Conservation (phyloP, 2,888 invertebrate genomes). For the Dolichopus griseipennis region DNA sequence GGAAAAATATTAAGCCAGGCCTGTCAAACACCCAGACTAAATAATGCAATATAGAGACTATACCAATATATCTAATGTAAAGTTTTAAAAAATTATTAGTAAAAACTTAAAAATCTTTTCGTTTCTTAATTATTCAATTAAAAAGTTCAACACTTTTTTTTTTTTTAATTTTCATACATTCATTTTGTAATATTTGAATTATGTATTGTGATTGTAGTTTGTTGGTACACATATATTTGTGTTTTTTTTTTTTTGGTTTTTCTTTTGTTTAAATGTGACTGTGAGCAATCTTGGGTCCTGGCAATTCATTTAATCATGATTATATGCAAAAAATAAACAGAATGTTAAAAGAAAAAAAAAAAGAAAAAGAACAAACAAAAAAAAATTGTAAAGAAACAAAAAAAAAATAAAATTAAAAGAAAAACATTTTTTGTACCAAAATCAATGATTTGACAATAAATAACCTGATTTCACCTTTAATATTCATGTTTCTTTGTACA, state of each 20-base stretch:
- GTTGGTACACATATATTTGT: neutral
- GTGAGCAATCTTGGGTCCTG: neutral
- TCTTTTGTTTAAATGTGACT: neutral
- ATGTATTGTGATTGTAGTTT: neutral
- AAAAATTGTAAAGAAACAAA: neutral
- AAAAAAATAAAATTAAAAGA: neutral
- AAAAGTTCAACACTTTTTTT: neutral
- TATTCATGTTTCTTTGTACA: neutral
- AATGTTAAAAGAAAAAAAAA: too few species aligned
- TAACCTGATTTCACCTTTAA: slow-evolving; percentile 6
- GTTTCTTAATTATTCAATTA: too few species aligned
- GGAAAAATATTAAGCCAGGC: too few species aligned
- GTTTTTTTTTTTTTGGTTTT: too few species aligned
- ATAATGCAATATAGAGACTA: too few species aligned
- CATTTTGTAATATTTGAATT: neutral
- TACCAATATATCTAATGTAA: too few species aligned
- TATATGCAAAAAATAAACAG: neutral
- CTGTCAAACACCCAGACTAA: too few species aligned
- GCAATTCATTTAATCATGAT: neutral
- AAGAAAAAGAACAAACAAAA: too few species aligned
- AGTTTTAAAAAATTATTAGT: too few species aligned
- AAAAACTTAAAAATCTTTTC: too few species aligned
- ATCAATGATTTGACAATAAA: slow-evolving; percentile 6
- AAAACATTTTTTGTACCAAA: neutral
- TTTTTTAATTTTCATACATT: neutral